Conservation (phyloP, 2,113 vertebrate genomes). For the Clinocottus analis region DNA sequence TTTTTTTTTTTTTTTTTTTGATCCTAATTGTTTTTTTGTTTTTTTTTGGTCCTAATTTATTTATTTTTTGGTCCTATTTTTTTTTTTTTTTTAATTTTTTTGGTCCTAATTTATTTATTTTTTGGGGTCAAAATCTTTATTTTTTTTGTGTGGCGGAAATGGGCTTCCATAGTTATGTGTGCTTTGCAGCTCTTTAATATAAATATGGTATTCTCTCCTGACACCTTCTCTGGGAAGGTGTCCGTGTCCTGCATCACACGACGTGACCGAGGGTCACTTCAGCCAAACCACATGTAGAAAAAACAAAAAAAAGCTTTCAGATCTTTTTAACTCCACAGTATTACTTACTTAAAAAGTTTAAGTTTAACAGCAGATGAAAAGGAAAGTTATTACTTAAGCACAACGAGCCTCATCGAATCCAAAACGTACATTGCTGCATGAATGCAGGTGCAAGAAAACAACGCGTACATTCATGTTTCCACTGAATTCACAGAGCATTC, state of each 20-base stretch:
- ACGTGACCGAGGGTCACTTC: conserved; percentile 25
- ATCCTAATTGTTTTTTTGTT: too few species aligned
- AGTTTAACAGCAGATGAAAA: conserved; percentile 1
- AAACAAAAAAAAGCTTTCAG: conserved; percentile 41
- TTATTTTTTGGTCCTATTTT: too few species aligned
- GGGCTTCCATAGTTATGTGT: too few species aligned
- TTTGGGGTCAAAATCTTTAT: too few species aligned
- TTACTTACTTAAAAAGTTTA: not conserved
- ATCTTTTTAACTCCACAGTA: conserved; percentile 16
- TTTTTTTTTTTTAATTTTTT: too few species aligned
- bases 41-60: too few species aligned
- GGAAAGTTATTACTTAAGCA: not conserved
- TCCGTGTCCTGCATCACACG: conserved; percentile 41
- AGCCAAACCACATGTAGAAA: conserved; percentile 60
- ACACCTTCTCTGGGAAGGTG: conserved; percentile 45
- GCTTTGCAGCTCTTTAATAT: too few species aligned
- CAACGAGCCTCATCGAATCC: not conserved
- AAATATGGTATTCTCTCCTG: not conserved
- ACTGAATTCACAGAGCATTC: conserved; percentile 7
- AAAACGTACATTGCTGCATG: not conserved
- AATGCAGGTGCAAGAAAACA: not conserved
- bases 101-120: too few species aligned
- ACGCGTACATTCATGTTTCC: conserved; percentile 9
- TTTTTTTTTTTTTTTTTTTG: too few species aligned
- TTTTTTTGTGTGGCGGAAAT: too few species aligned